Evolutionary conservation across 1,140 invertebrate genomes (phyloP).

Genomic region (Laodelphax striatellus): DNA sequence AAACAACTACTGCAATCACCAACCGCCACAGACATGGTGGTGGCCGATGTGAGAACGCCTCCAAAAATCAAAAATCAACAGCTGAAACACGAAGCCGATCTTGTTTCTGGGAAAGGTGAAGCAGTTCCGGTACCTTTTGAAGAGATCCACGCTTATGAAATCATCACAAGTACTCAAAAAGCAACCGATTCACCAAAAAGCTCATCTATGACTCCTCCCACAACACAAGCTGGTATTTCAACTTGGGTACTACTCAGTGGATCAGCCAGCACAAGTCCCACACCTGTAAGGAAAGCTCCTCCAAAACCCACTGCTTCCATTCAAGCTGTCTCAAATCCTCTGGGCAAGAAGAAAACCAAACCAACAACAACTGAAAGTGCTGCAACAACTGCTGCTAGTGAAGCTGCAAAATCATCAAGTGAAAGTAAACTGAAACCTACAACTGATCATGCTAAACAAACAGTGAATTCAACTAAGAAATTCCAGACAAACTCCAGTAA

Average conservation of each 20-base stretch:
- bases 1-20: conserved; percentile 35
- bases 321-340: neutral
- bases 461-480: neutral
- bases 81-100: conserved; percentile 8
- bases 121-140: conserved; percentile 42
- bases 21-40: conserved; percentile 27
- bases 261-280: conserved; percentile 30
- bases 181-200: conserved; percentile 26
- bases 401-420: neutral
- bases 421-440: conserved; percentile 1
- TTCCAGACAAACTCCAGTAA: neutral
- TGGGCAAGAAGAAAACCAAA: neutral
- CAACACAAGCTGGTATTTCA: conserved; percentile 51
- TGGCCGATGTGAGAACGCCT: conserved; percentile 45
- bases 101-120: conserved; percentile 31
- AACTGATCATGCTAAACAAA: conserved; percentile 6
- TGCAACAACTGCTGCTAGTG: neutral
- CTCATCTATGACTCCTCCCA: conserved; percentile 34
- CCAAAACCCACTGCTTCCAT: conserved; percentile 16
- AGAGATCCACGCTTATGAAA: conserved; percentile 25
- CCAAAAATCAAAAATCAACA: conserved; percentile 38
- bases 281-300: conserved; percentile 24
- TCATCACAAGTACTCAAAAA: conserved; percentile 26
- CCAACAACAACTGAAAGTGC: neutral
- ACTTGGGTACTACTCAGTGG: conserved; percentile 63